phyloP scores from a whole-genome alignment of 2,797 vertebrate genomes.

The Podargus strigoides region DNA sequence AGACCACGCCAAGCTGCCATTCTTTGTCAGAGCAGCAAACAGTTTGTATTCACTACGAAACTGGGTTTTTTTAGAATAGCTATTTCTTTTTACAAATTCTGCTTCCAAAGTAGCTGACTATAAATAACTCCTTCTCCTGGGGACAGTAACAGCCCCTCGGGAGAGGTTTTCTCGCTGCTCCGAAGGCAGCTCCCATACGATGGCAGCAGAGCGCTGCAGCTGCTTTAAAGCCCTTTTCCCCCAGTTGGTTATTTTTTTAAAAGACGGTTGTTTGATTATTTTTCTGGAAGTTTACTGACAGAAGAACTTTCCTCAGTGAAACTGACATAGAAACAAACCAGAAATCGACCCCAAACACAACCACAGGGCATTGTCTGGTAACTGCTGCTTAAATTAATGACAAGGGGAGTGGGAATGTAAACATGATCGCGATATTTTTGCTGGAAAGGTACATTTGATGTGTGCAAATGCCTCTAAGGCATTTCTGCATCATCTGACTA shows the following conservation, averaged over 20 bases:
- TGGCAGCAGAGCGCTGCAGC: conserved; percentile 64
- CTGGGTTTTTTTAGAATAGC: neutral
- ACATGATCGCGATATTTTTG: neutral
- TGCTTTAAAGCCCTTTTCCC: neutral
- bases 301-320: neutral
- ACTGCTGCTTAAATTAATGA: neutral
- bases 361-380: accelerated
- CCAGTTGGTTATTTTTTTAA: neutral
- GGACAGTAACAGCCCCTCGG: neutral
- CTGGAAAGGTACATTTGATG: neutral
- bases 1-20: no score
- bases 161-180: neutral
- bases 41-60: no score
- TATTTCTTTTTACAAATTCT: accelerated
- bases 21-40: no score
- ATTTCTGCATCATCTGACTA: neutral
- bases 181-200: conserved; percentile 43
- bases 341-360: neutral
- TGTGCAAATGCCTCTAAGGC: neutral
- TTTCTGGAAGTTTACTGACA: neutral
- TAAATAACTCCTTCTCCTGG: accelerated
- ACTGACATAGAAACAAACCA: neutral
- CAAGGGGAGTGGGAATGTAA: accelerated
- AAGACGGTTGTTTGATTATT: neutral
- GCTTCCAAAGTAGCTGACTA: accelerated